Evolutionary conservation across 1,140 invertebrate genomes (phyloP).

Genomic region (Lucilia cuprina): DNA sequence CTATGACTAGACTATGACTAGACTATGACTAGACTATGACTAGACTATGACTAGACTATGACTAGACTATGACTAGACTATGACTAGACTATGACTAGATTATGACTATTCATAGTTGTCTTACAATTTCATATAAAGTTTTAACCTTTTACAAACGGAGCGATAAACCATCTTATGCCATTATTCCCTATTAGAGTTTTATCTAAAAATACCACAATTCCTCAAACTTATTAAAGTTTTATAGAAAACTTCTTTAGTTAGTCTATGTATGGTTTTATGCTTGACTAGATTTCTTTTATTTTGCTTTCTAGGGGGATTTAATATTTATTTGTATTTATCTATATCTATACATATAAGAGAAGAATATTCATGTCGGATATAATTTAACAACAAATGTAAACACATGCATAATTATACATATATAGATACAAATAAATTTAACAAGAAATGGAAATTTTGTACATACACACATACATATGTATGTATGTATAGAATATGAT

Average conservation of each 20-base stretch:
- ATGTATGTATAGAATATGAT: background rate
- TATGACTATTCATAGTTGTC: too few relatives aligned
- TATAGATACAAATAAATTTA: background rate
- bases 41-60: too few relatives aligned
- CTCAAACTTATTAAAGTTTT: background rate
- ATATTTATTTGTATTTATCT: background rate
- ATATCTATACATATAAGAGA: background rate
- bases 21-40: too few relatives aligned
- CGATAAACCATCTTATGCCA: too few relatives aligned
- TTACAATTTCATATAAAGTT: too few relatives aligned
- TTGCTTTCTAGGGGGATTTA: background rate
- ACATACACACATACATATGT: too few relatives aligned
- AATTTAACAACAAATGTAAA: background rate
- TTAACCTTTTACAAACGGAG: too few relatives aligned
- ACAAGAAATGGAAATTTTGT: too few relatives aligned
- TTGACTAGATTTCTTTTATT: background rate
- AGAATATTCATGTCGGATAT: background rate
- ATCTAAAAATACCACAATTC: background rate
- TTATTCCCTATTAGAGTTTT: too few relatives aligned
- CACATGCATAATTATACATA: background rate
- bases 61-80: too few relatives aligned
- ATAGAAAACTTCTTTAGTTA: background rate
- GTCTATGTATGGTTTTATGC: background rate
- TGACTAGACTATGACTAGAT: too few relatives aligned
- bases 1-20: too few relatives aligned